phyloP scores from a whole-genome alignment of 2,797 vertebrate genomes.

The Microcaecilia unicolor region DNA sequence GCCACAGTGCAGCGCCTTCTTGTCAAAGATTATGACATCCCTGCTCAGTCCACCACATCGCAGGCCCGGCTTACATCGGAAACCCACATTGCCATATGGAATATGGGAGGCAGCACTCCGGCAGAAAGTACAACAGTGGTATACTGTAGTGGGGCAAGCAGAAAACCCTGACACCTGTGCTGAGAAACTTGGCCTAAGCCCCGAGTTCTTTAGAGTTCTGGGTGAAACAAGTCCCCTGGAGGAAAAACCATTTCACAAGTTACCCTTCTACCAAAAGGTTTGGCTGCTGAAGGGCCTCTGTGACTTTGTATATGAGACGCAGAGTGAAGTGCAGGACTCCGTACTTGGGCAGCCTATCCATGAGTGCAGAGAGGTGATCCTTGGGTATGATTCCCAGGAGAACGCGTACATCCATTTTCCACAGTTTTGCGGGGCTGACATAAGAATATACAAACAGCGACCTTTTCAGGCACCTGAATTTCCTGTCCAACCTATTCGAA shows the following conservation, averaged over 20 bases:
- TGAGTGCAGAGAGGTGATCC: constrained; percentile 93
- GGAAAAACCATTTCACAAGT: constrained; percentile 79
- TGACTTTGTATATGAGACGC: constrained; percentile 92
- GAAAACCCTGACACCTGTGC: constrained; percentile 69
- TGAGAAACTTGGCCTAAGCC: constrained; percentile 82
- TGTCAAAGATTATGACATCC: constrained; percentile 95
- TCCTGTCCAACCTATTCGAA: constrained; percentile 65
- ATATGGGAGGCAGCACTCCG: constrained; percentile 87
- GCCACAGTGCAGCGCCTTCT: constrained; percentile 86
- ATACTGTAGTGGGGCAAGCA: constrained; percentile 66
- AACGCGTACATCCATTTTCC: constrained; percentile 95
- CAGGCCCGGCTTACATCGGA: constrained; percentile 75
- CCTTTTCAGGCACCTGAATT: constrained; percentile 73
- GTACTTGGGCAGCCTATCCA: constrained; percentile 93
- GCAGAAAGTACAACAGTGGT: constrained; percentile 83
- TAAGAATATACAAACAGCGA: constrained; percentile 90
- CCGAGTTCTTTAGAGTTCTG: constrained; percentile 80
- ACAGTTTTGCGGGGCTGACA: constrained; percentile 94
- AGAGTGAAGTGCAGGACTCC: constrained; percentile 87
- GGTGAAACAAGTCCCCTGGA: constrained; percentile 84
- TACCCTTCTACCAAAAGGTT: constrained; percentile 83
- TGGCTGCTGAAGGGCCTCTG: constrained; percentile 95
- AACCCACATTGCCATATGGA: constrained; percentile 74
- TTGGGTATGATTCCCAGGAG: constrained; percentile 90
- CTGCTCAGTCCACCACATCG: constrained; percentile 79